A percentile compares a stretch with the other conserved stretches of the same genome.
Conservation (phyloP, 2,797 vertebrate genomes). For the Benthosema pterotum region DNA sequence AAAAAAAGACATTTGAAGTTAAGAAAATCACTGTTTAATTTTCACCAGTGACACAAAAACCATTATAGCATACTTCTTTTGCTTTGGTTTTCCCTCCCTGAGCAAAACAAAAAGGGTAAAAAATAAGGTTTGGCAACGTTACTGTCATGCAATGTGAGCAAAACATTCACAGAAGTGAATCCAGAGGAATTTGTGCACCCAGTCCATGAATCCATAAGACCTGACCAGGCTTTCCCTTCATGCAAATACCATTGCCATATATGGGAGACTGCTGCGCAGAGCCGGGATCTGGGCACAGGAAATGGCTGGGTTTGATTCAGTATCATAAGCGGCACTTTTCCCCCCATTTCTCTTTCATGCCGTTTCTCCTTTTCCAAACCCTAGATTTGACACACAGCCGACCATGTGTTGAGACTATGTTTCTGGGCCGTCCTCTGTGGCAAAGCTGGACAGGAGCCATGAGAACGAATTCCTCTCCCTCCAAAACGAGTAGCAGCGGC, state of each 20-base stretch:
- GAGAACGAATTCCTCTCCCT: slow-evolving; percentile 33
- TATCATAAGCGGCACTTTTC: slow-evolving; percentile 76
- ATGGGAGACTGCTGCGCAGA: slow-evolving; percentile 77
- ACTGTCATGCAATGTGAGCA: slow-evolving; percentile 65
- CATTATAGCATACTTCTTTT: slow-evolving; percentile 1
- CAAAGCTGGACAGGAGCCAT: slow-evolving; percentile 36
- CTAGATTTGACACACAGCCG: slow-evolving; percentile 53
- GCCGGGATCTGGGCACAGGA: slow-evolving; percentile 76
- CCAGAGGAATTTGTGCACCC: slow-evolving; percentile 79
- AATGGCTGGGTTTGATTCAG: slow-evolving; percentile 86
- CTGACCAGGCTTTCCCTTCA: slow-evolving; percentile 73
- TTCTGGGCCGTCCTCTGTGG: slow-evolving; percentile 32
- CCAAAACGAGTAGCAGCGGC: slow-evolving; percentile 40
- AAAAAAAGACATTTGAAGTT: not conserved
- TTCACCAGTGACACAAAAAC: too few relatives aligned
- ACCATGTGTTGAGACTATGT: slow-evolving; percentile 34
- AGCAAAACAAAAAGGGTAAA: slow-evolving; percentile 14
- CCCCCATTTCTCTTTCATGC: slow-evolving; percentile 54
- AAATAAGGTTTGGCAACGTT: slow-evolving; percentile 22
- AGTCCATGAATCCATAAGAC: slow-evolving; percentile 72
- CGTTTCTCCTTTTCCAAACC: slow-evolving; percentile 57
- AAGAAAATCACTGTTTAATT: too few relatives aligned
- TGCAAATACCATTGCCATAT: slow-evolving; percentile 87
- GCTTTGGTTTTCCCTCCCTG: slow-evolving; percentile 18
- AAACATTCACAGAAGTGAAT: slow-evolving; percentile 66